These are phyloP conservation scores for Pandion haliaetus DNA, from an alignment of 2,113 vertebrate genomes.

Conservation along the genomic window DNA sequence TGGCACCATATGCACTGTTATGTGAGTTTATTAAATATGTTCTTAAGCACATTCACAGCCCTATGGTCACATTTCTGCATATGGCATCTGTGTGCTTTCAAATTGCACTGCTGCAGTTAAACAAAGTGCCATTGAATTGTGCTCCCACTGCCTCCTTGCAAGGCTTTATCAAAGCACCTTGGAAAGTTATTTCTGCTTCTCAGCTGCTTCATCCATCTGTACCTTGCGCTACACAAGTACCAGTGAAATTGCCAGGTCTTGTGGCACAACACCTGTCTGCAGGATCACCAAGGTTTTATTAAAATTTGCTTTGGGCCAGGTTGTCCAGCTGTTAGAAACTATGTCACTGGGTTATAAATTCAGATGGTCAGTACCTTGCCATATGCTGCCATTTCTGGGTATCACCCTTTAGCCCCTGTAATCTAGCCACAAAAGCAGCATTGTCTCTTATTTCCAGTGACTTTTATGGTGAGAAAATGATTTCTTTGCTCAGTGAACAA, in stretches of 20 bases:
- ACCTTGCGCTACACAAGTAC: neutral
- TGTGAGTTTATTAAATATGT: neutral
- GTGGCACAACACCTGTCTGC: neutral
- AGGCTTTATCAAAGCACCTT: neutral
- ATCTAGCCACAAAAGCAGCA: neutral
- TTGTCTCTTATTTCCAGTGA: neutral
- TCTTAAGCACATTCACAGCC: neutral
- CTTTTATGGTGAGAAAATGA: neutral
- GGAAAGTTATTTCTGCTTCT: neutral
- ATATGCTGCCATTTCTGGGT: neutral
- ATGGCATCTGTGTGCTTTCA: neutral
- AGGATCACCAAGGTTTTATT: neutral
- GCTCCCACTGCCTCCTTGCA: neutral
- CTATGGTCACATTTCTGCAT: neutral
- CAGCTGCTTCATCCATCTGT: neutral
- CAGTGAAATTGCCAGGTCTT: neutral
- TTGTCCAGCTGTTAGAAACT: neutral
- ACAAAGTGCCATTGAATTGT: neutral
- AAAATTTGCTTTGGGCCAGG: neutral
- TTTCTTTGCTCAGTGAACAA: constrained; percentile 14
- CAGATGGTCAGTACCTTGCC: neutral
- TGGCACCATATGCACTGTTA: neutral
- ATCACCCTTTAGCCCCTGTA: neutral
- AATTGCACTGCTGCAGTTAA: neutral
- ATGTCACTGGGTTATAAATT: neutral